Evolutionary conservation across 2,888 invertebrate genomes (phyloP).

Genomic region (Vandiemenella viatica): DNA sequence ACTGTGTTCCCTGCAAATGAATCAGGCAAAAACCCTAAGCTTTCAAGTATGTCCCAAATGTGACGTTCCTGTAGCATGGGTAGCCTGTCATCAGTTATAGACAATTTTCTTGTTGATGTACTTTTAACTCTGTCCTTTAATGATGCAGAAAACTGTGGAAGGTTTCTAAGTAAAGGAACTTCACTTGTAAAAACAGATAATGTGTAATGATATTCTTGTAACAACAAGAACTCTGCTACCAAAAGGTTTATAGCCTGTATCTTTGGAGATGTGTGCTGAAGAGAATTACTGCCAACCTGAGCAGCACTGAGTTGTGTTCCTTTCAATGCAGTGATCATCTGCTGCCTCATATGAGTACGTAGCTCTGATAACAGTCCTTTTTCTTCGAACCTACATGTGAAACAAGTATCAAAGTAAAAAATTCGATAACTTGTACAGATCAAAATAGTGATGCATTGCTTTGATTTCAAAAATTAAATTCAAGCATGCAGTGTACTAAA

Average conservation of each 20-base stretch:
- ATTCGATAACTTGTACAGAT: no score
- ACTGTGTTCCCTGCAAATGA: slow-evolving; percentile 19
- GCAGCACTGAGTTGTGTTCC: slow-evolving; percentile 30
- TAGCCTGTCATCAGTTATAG: slow-evolving; percentile 19
- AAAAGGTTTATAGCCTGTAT: slow-evolving; percentile 45
- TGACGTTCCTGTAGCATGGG: slow-evolving; percentile 32
- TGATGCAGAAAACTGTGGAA: slow-evolving; percentile 31
- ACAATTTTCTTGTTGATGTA: slow-evolving; percentile 15
- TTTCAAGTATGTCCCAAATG: slow-evolving; percentile 33
- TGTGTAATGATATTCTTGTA: slow-evolving; percentile 39
- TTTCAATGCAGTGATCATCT: slow-evolving; percentile 40
- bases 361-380: slow-evolving; percentile 42
- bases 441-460: no score
- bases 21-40: slow-evolving; percentile 21
- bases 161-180: slow-evolving; percentile 37
- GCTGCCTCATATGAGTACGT: slow-evolving; percentile 40
- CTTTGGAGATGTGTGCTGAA: slow-evolving; percentile 33
- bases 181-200: slow-evolving; percentile 45
- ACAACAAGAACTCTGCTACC: slow-evolving; percentile 42
- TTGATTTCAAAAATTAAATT: no score
- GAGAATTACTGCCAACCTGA: slow-evolving; percentile 22
- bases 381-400: slow-evolving; percentile 33
- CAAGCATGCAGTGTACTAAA: no score
- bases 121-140: slow-evolving; percentile 2
- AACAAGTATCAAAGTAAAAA: neutral